Percentiles rank a stretch among this genome's conserved stretches.
Conservation (phyloP, 2,888 invertebrate genomes). For the Muschampia staudingeri region DNA sequence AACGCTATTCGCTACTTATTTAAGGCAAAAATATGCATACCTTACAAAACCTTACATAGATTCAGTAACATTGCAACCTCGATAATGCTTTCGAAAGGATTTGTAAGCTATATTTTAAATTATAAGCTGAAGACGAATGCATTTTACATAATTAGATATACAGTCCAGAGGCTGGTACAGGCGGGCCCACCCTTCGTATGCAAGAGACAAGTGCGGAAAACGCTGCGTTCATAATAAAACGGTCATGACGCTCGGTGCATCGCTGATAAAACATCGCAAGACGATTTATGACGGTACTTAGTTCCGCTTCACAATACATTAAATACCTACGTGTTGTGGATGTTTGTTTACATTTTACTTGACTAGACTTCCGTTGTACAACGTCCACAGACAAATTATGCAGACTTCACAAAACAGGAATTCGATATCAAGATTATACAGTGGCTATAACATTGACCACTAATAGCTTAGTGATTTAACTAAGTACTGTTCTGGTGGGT, state of each 20-base stretch:
- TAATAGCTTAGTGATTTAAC: no score
- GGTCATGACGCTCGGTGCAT: slow-evolving; percentile 69
- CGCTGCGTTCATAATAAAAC: slow-evolving; percentile 66
- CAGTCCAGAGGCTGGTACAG: neutral
- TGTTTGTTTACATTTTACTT: slow-evolving; percentile 64
- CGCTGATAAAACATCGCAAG: slow-evolving; percentile 73
- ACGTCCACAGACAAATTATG: neutral
- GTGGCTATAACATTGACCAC: no score
- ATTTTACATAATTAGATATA: neutral
- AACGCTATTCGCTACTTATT: no score
- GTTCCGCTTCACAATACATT: slow-evolving; percentile 75
- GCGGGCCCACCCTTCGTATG: slow-evolving; percentile 53
- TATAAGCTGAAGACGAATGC: no score
- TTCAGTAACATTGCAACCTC: no score
- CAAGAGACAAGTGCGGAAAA: slow-evolving; percentile 73
- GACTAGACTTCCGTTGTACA: slow-evolving; percentile 17
- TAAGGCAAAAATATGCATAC: no score
- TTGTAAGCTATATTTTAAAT: no score
- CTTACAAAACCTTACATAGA: no score
- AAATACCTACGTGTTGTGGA: slow-evolving; percentile 56
- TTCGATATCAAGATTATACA: neutral
- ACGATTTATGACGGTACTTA: slow-evolving; percentile 73
- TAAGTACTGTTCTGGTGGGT: no score
- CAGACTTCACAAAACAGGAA: neutral
- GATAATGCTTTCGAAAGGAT: no score